Conservation (phyloP, 2,797 vertebrate genomes). For the Notolabrus celidotus region DNA sequence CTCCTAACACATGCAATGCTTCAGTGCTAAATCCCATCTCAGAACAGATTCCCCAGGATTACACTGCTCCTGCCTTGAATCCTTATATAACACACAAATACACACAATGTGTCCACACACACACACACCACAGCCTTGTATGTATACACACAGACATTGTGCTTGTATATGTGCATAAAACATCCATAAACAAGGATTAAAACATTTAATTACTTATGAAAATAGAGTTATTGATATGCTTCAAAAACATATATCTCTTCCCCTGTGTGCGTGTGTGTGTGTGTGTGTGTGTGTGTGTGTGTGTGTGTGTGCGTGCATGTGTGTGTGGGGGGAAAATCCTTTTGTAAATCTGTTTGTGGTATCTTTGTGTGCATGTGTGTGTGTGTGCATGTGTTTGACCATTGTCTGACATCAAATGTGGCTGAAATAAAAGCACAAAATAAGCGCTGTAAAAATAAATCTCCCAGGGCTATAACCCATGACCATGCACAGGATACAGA, state of each 20-base stretch:
- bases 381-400: conserved; percentile 22
- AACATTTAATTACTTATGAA: conserved; percentile 8
- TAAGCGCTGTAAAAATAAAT: conserved; percentile 71
- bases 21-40: conserved; percentile 59
- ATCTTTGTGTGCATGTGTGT: not conserved
- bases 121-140: conserved; percentile 14
- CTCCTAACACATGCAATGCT: conserved; percentile 28
- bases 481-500: conserved; percentile 75
- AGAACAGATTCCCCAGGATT: conserved; percentile 66
- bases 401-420: conserved; percentile 75
- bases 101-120: not conserved
- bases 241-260: not conserved
- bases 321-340: not conserved
- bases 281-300: no score
- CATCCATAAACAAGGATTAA: not conserved
- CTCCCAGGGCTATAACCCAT: conserved; percentile 58
- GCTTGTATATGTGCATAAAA: not conserved
- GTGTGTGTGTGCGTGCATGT: no score
- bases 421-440: conserved; percentile 65
- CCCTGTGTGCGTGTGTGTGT: no score
- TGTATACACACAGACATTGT: not conserved
- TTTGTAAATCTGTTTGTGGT: conserved; percentile 5
- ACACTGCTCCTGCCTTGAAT: conserved; percentile 54
- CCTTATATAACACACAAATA: conserved; percentile 65
- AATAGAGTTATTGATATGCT: not conserved